A percentile compares a stretch with the other conserved stretches of the same genome.
These are phyloP conservation scores for Labeo calbasu DNA, from an alignment of 2,797 vertebrate genomes.

Conservation along the genomic window DNA sequence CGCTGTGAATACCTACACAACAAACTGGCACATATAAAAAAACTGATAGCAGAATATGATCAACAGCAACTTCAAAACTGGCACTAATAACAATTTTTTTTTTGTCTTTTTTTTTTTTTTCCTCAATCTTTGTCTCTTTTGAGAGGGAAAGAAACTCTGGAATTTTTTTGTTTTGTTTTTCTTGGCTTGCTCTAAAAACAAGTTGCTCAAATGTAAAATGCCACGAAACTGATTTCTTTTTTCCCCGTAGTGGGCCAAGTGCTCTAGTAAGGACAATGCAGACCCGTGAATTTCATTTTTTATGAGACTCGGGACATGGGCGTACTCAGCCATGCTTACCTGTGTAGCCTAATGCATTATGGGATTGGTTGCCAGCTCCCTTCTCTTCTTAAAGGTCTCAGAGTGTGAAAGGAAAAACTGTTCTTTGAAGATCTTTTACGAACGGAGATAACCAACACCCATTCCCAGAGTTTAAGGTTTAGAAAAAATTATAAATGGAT, in stretches of 20 bases:
- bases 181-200: conserved; percentile 61
- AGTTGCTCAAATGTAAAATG: conserved; percentile 61
- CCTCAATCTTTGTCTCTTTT: conserved; percentile 52
- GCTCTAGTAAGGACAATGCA: conserved; percentile 69
- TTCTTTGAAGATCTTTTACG: conserved; percentile 63
- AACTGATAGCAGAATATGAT: conserved; percentile 96
- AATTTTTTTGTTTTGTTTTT: conserved; percentile 55
- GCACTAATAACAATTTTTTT: conserved; percentile 72
- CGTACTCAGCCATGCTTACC: conserved; percentile 57
- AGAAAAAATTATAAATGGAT: conserved; percentile 57
- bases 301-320: conserved; percentile 58
- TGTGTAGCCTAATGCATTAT: conserved; percentile 68
- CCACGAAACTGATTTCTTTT: conserved; percentile 69
- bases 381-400: conserved; percentile 66
- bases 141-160: conserved; percentile 73
- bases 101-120: conserved; percentile 61
- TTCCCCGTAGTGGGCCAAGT: conserved; percentile 65
- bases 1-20: conserved; percentile 99
- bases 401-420: conserved; percentile 59
- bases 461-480: conserved; percentile 67
- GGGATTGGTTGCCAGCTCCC: conserved; percentile 47
- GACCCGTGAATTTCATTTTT: conserved; percentile 63
- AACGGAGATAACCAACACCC: conserved; percentile 57
- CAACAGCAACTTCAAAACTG: conserved; percentile 90
- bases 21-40: conserved; percentile 99